These are phyloP conservation scores for Bradypus variegatus DNA, from an alignment of 2,797 vertebrate species.

Conservation along the genomic window DNA sequence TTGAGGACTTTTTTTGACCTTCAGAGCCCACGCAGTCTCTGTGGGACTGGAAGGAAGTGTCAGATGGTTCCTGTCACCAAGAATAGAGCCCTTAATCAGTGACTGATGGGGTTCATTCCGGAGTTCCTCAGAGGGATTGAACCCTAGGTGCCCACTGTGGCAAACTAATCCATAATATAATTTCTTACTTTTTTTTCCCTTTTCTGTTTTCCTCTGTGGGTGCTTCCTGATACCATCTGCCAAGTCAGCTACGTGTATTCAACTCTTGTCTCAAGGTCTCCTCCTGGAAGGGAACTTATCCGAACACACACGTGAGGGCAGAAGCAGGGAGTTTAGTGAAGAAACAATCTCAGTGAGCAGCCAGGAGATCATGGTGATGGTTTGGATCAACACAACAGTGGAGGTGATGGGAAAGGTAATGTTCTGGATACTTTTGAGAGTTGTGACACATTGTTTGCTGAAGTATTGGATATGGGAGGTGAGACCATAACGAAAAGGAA, in stretches of 20 bases:
- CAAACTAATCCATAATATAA: not conserved
- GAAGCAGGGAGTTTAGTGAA: not conserved
- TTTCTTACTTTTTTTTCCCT: not conserved
- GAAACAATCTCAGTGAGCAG: not conserved
- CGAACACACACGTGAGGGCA: not conserved
- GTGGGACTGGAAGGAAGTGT: not conserved
- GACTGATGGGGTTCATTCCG: not conserved
- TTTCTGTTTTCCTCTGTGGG: not conserved
- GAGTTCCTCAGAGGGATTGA: not conserved
- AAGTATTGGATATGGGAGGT: not conserved
- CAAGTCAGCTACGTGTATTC: not conserved
- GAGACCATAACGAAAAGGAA: not conserved
- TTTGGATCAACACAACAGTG: not conserved
- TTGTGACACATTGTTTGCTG: not conserved
- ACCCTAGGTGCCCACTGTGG: not conserved
- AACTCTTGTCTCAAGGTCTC: not conserved
- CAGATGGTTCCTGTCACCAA: not conserved
- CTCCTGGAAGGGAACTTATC: not conserved
- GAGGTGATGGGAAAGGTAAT: not conserved
- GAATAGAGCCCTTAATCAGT: not conserved
- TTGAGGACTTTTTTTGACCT: not conserved
- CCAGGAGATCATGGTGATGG: not conserved
- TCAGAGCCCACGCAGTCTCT: not conserved
- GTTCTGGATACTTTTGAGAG: not conserved
- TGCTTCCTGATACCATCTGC: not conserved